phyloP scores from a whole-genome alignment of 30 jellyfish, hydroid and myxozoan genomes.

The Phacellophora camtschatica region DNA sequence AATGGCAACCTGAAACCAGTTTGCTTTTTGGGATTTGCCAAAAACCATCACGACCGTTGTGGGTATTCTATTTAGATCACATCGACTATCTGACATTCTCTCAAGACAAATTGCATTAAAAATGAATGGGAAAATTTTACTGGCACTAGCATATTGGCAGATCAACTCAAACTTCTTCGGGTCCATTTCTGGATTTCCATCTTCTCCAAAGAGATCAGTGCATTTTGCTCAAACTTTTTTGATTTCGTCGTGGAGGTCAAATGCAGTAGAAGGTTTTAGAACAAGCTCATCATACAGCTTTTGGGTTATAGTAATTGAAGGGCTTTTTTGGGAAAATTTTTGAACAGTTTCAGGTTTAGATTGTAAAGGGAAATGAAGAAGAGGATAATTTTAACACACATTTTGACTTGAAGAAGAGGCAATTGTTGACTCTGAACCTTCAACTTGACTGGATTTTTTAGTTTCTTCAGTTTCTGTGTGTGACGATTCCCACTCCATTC shows the following conservation, averaged over 20 bases:
- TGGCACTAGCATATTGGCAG: slow-evolving; percentile 30
- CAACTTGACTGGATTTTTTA: not conserved
- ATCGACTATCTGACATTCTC: slow-evolving; percentile 17
- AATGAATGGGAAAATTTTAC: slow-evolving; percentile 1
- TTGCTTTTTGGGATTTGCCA: slow-evolving; percentile 16
- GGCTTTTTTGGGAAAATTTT: not conserved
- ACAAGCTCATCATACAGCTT: not conserved
- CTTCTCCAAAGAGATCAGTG: slow-evolving; percentile 27
- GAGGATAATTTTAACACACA: not conserved
- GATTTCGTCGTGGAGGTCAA: slow-evolving; percentile 1
- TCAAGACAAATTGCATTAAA: slow-evolving; percentile 6
- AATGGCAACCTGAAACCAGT: slow-evolving; percentile 35
- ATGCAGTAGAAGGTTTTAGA: not conserved
- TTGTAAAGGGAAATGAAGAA: not conserved
- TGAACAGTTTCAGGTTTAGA: not conserved
- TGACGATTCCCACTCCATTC: slow-evolving; percentile 48
- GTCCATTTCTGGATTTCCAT: slow-evolving; percentile 52
- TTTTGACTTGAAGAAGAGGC: not conserved
- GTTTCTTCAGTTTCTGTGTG: not conserved
- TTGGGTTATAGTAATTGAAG: not conserved
- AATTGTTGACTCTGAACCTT: not conserved
- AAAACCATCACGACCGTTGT: slow-evolving; percentile 4
- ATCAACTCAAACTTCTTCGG: slow-evolving; percentile 14
- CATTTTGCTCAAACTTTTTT: slow-evolving; percentile 7
- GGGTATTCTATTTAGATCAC: not conserved